Base-by-base conservation (phyloP, 2,797 vertebrate species). In the Podarcis lilfordi region DNA sequence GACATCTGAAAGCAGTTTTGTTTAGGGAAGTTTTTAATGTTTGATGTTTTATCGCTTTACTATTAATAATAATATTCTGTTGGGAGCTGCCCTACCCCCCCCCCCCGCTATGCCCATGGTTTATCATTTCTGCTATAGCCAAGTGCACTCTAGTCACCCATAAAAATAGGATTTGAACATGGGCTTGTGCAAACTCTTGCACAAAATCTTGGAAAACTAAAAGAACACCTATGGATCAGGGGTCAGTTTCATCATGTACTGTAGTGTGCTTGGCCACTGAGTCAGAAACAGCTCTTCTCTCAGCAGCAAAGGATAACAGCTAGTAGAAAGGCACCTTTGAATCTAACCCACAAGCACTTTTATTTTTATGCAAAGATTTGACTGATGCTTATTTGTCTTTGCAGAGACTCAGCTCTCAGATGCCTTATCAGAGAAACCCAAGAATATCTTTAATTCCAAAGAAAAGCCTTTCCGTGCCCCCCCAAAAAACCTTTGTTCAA, bases 401-500 rank as follows among this genome's bases (percentile, higher is more conserved):
- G 90, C 74, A 95, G 91, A 94, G 80, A 69, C 0, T 25, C 11
- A 88, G 19, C 85, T 96, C 94, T 95, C 91, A 96, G 95, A 91
- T 80, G 89, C 25, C 68, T 92, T 93, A 89, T 89, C 89, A 94
- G 1, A 4, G 0, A 3, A 96, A 82, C 66, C 0, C 84, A 95
- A 93, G 85, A 93, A 92, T 93, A 91, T 88, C 94, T 95, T 91
- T 91, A 95, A 96, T 95, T 96, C 90, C 80, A 94, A 88, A 95
- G 88, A 95, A 94, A 96, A 94, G 21, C 61, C 59, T 96, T 96
- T 93, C 82, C 90, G 77, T 80, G 71, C 81, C 89, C 86, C 86
- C 15, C 45, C 96, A 96, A 96, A 95, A 94, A 71, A 13, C 94
- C 96, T 96, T 95, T 94, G 43, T 90, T 95, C 90, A 90, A 93